phyloP scores from a whole-genome alignment of 2,797 vertebrate genomes.

The Dendrocincla fuliginosa region DNA sequence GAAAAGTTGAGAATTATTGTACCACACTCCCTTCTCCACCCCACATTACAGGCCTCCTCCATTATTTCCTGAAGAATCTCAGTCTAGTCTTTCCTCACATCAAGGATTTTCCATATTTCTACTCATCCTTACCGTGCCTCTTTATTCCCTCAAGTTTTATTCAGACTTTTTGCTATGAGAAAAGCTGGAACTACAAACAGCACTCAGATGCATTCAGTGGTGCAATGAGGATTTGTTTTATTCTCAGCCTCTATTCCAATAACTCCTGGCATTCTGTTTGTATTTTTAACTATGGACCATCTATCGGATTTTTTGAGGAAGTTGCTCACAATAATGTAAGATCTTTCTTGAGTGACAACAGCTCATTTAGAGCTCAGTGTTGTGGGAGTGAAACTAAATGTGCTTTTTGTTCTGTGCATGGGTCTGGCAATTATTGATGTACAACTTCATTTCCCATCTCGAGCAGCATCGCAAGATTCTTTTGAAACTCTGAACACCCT shows the following conservation, averaged over 20 bases:
- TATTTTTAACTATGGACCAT: neutral
- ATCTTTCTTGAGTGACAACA: neutral
- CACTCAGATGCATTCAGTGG: neutral
- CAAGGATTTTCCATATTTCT: neutral
- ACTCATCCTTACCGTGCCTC: neutral
- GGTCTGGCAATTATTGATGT: neutral
- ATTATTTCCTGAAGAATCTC: neutral
- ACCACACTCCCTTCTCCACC: neutral
- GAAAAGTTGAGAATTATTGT: neutral
- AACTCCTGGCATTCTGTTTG: neutral
- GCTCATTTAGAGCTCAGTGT: neutral
- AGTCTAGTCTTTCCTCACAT: neutral
- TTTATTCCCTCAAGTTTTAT: neutral
- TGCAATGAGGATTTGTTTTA: neutral
- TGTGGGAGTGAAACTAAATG: neutral
- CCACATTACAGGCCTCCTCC: neutral
- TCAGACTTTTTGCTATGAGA: neutral
- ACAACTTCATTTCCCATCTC: neutral
- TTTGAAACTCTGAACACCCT: neutral
- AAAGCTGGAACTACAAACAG: neutral
- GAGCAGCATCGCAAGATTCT: neutral
- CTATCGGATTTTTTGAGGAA: neutral
- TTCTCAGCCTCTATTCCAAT: neutral
- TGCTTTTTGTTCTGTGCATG: neutral
- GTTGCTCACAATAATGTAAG: neutral